A percentile compares a stretch with the other conserved stretches of the same genome.
Conservation (phyloP, 1,140 invertebrate species). For the Bombus impatiens region DNA sequence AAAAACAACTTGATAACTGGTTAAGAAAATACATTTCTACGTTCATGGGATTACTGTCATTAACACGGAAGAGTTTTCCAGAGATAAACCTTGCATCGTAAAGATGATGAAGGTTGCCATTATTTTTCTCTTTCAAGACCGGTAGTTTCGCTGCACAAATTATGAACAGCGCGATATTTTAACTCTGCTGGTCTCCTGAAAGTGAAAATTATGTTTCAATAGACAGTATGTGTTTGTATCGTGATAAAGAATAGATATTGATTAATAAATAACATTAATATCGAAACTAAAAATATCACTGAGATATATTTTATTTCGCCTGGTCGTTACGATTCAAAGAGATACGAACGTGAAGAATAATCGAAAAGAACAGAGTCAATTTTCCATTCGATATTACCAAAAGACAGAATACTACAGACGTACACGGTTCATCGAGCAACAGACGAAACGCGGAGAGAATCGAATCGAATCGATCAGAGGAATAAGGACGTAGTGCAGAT, state of each 20-base stretch:
- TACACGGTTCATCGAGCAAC: not conserved
- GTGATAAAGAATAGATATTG: too few species aligned
- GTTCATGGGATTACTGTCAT: not conserved
- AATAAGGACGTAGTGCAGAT: not conserved
- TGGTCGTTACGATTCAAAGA: too few species aligned
- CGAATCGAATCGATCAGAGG: constrained; percentile 9
- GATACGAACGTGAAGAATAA: too few species aligned
- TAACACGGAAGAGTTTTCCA: not conserved
- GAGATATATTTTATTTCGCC: too few species aligned
- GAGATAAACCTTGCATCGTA: not conserved
- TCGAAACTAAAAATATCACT: too few species aligned
- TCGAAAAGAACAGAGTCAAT: too few species aligned
- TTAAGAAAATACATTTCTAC: not conserved
- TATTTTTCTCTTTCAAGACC: not conserved
- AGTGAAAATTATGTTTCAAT: not conserved
- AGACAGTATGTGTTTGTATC: too few species aligned
- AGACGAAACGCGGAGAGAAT: not conserved
- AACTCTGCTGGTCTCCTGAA: not conserved
- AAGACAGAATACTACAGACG: not conserved
- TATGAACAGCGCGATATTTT: not conserved
- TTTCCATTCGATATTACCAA: too few species aligned
- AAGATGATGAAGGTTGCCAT: not conserved
- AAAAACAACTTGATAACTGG: not conserved
- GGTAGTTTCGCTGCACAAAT: not conserved
- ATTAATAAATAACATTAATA: too few species aligned